Evolutionary conservation across 2,113 vertebrate species (phyloP).

Genomic region (Vulpes vulpes): DNA sequence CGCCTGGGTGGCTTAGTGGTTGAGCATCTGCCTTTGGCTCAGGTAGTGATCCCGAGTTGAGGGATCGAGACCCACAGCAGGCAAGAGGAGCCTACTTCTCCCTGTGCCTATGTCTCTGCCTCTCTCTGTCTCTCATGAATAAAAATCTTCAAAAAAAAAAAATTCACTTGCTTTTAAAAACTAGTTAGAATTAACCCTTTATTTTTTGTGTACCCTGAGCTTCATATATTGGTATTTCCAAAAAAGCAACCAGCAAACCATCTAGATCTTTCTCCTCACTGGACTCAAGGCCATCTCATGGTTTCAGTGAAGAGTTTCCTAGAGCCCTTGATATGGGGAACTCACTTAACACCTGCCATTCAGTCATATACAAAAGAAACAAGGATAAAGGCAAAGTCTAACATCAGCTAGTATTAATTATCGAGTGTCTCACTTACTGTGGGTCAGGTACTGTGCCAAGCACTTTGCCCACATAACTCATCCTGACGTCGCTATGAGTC

Average conservation of each 20-base stretch:
- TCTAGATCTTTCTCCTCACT: not conserved
- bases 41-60: too few species aligned
- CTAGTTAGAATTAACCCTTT: not conserved
- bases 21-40: too few species aligned
- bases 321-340: not conserved
- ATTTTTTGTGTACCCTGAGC: not conserved
- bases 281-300: not conserved
- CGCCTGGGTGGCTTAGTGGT: too few species aligned
- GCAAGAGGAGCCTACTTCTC: too few species aligned
- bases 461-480: not conserved
- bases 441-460: not conserved
- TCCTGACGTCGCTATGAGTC: not conserved
- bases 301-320: not conserved
- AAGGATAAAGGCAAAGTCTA: not conserved
- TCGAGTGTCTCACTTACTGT: not conserved
- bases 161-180: not conserved
- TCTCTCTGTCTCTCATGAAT: too few species aligned
- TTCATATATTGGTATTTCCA: not conserved
- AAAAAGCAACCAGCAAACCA: not conserved
- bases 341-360: not conserved
- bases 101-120: too few species aligned
- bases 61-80: too few species aligned
- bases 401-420: not conserved
- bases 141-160: not conserved
- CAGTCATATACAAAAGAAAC: not conserved